A percentile compares a stretch with the other conserved stretches of the same genome.
Evolutionary conservation across 2,888 invertebrate species (phyloP).

Genomic region (Aleiodes leptofemur): DNA sequence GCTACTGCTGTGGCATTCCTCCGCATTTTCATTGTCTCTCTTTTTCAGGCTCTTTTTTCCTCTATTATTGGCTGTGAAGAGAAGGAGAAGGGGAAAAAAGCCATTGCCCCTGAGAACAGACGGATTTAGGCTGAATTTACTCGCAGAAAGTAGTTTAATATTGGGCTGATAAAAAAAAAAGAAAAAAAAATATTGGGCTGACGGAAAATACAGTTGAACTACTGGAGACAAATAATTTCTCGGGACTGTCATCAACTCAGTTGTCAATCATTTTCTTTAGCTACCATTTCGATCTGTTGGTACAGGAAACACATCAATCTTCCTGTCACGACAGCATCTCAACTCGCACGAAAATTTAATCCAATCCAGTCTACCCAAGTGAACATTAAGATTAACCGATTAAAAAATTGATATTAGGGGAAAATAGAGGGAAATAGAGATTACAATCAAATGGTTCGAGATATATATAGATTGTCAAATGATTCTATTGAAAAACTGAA

Average conservation of each 20-base stretch:
- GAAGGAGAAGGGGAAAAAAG: conserved; percentile 10
- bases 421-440: no score
- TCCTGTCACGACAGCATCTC: no score
- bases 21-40: conserved; percentile 38
- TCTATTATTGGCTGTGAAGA: conserved; percentile 8
- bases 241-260: not conserved
- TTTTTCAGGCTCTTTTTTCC: conserved; percentile 38
- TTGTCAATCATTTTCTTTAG: conserved; percentile 5
- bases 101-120: conserved; percentile 2
- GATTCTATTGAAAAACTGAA: no score
- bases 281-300: not conserved
- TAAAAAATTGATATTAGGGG: no score
- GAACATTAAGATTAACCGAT: no score
- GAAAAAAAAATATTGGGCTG: conserved; percentile 44
- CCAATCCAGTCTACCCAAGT: no score
- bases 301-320: no score
- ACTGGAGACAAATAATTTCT: conserved; percentile 1
- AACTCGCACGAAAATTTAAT: no score
- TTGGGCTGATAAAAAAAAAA: no score
- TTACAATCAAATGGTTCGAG: no score
- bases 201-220: conserved; percentile 39
- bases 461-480: no score
- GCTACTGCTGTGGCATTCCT: not conserved
- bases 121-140: conserved; percentile 47
- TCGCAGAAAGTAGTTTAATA: conserved; percentile 25